Conservation (phyloP, 1,140 invertebrate genomes). For the Orchesella cincta region DNA sequence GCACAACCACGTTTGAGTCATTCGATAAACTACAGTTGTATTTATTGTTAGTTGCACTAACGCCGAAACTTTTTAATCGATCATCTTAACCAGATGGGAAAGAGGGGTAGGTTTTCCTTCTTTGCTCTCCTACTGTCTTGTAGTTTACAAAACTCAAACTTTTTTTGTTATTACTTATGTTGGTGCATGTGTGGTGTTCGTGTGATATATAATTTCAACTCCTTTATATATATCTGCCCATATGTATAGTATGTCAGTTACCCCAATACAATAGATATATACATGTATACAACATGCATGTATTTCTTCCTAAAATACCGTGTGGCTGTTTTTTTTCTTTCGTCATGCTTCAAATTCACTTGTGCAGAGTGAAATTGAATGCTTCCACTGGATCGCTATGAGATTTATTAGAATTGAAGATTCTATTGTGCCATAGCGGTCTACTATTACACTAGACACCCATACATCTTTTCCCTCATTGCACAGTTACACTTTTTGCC, state of each 20-base stretch:
- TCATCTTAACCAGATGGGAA: not conserved
- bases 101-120: too few relatives aligned
- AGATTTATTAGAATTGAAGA: conserved; percentile 22
- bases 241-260: too few relatives aligned
- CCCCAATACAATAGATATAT: too few relatives aligned
- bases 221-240: too few relatives aligned
- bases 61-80: not conserved
- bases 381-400: conserved; percentile 19
- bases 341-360: not conserved
- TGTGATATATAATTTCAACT: not conserved
- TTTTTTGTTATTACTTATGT: not conserved
- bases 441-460: conserved; percentile 16
- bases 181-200: not conserved
- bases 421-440: not conserved
- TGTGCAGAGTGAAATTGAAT: conserved; percentile 9
- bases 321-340: not conserved
- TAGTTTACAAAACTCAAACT: not conserved
- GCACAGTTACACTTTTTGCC: too few relatives aligned
- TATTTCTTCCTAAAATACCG: too few relatives aligned
- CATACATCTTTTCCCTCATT: not conserved
- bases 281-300: too few relatives aligned
- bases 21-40: too few relatives aligned
- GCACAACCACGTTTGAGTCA: too few relatives aligned
- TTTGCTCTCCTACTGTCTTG: too few relatives aligned
- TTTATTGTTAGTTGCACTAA: too few relatives aligned